phyloP scores from a whole-genome alignment of 1,140 invertebrate species.

The Sweltsa coloradensis region DNA sequence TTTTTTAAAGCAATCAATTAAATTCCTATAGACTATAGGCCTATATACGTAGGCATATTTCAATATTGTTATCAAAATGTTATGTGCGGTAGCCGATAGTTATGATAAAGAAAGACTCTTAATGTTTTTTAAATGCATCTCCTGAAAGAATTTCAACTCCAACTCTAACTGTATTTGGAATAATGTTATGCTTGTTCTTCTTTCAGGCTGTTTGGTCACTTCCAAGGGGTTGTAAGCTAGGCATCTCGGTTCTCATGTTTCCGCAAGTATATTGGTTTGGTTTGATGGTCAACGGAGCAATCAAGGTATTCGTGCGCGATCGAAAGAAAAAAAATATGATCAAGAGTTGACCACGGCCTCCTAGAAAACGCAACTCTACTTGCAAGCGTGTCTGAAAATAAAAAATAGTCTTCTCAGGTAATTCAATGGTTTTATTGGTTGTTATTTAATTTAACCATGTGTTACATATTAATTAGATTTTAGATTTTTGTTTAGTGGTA shows the following conservation, averaged over 20 bases:
- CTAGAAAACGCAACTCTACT: too few species aligned
- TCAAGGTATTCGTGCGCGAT: constrained; percentile 6
- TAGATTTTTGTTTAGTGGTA: too few species aligned
- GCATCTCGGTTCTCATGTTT: constrained; percentile 11
- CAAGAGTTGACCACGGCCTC: too few species aligned
- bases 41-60: background rate
- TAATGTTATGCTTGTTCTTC: background rate
- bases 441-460: too few species aligned
- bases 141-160: background rate
- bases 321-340: too few species aligned
- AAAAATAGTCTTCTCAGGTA: too few species aligned
- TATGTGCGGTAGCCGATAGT: background rate
- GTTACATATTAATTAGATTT: too few species aligned
- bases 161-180: background rate
- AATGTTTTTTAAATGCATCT: background rate
- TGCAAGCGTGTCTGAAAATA: too few species aligned
- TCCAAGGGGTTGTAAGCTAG: constrained; percentile 11
- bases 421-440: too few species aligned
- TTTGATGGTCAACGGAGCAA: constrained; percentile 14
- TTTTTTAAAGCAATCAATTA: background rate
- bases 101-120: too few species aligned
- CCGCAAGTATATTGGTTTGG: constrained; percentile 17
- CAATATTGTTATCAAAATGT: background rate
- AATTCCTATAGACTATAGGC: background rate
- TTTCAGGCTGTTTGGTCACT: constrained; percentile 12